Conservation (phyloP, 1,140 invertebrate species). For the Pteromalus puparum region DNA sequence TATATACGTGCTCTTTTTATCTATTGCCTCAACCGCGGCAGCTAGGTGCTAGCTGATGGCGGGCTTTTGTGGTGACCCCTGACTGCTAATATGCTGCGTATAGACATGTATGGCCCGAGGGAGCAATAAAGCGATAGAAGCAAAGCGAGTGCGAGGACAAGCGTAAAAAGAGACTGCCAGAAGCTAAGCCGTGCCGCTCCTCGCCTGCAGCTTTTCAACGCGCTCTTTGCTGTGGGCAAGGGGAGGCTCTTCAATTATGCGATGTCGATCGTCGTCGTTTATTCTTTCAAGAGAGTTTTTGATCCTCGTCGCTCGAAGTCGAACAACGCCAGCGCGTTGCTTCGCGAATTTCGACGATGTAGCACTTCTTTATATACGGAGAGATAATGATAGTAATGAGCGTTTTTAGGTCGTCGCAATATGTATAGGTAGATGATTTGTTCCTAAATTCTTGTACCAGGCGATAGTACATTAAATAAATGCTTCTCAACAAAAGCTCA, state of each 20-base stretch:
- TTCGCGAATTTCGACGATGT: no score
- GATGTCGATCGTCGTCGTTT: slow-evolving; percentile 11
- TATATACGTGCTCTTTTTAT: neutral
- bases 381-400: no score
- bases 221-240: neutral
- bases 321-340: no score
- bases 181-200: neutral
- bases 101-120: neutral
- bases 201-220: neutral
- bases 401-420: no score
- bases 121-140: slow-evolving; percentile 24
- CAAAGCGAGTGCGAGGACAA: neutral
- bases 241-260: slow-evolving; percentile 25
- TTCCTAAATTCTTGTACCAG: no score
- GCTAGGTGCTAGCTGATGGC: neutral
- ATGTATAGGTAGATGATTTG: no score
- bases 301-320: no score
- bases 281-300: slow-evolving; percentile 9
- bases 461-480: no score
- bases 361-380: no score
- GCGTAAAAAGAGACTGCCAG: slow-evolving; percentile 20
- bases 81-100: neutral
- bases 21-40: neutral
- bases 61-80: slow-evolving; percentile 2
- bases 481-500: no score